Percentiles rank a stretch among this genome's conserved stretches.
These are phyloP conservation scores for Tonatia bakeri DNA, from an alignment of 2,113 vertebrate species.

Conservation along the genomic window DNA sequence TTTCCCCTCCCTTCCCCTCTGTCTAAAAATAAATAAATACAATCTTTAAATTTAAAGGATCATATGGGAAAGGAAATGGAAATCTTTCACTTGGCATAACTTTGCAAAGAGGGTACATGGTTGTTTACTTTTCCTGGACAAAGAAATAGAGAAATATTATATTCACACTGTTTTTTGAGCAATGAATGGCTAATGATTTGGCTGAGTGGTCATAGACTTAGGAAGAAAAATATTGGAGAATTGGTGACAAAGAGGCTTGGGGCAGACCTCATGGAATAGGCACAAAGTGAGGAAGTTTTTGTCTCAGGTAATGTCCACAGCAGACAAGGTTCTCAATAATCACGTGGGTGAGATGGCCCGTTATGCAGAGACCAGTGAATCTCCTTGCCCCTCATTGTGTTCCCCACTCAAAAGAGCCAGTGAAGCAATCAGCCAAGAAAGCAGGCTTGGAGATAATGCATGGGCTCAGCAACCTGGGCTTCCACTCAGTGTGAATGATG, in stretches of 20 bases:
- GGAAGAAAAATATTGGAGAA: background rate
- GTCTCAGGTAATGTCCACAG: background rate
- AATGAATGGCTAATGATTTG: background rate
- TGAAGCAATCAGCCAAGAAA: background rate
- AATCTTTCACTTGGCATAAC: background rate
- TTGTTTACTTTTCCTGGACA: background rate
- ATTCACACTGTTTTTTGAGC: background rate
- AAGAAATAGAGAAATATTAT: background rate
- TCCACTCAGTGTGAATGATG: background rate
- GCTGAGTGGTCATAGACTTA: background rate
- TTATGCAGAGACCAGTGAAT: background rate
- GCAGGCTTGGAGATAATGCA: background rate
- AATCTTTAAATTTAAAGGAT: too few species aligned
- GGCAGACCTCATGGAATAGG: background rate
- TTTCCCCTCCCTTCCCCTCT: too few species aligned
- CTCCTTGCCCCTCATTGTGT: background rate
- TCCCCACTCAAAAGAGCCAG: background rate
- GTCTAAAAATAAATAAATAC: too few species aligned
- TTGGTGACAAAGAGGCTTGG: background rate
- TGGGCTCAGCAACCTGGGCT: background rate
- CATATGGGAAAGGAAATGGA: background rate
- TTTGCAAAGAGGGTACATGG: background rate
- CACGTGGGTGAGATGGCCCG: background rate
- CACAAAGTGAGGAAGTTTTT: background rate
- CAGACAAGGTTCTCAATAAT: background rate